Evolutionary conservation across 2,113 vertebrate species (phyloP), one percentile per base, ranked within the genome.

Genomic region (Chlorocebus sabaeus): DNA sequence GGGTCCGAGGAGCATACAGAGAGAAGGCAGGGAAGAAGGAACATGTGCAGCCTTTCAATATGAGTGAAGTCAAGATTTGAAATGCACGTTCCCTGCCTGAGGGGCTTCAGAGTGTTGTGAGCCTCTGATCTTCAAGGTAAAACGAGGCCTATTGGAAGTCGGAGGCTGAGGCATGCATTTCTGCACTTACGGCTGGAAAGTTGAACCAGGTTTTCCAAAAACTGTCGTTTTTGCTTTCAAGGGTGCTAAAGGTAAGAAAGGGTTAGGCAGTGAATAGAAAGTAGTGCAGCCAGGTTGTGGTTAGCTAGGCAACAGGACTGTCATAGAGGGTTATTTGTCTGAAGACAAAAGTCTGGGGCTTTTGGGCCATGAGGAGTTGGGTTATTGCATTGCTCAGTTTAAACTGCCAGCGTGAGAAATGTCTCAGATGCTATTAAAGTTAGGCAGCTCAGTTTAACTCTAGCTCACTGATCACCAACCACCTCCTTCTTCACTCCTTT

Each of bases 151-250:
- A 76, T 81, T 90, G 59, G 79, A 86, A 97, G 90, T 91, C 64
- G 79, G 87, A 94, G 70, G 80, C 50, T 9, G 50, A 90, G 32
- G 90, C 64, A 16, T 76, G 9, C 4, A 25, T 82, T 82, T 55
- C 55, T 86, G 82, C 87, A 14, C 61, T 30, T 79, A 59, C 84
- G 90, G 35, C 81, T 76, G 70, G 22, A 52, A 72, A 93, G 94
- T 78, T 76, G 92, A 95, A 38, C 50, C 88, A 73, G 93, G 82
- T 93, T 90, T 97, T 55, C 96, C 93, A 59, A 80, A 92, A 68
- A 93, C 96, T 68, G 96, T 83, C 48, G 5, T 20, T 40, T 70
- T 52, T 93, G 25, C 72, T 91, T 82, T 87, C 83, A 78, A n/a
- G 98, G 85, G 88, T 48, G 52, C 55, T 61, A 27, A 61, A 76